A percentile compares a stretch with the other conserved stretches of the same genome.
These are phyloP conservation scores for Hyles lineata DNA, from an alignment of 2,888 invertebrate genomes.

Conservation along the genomic window DNA sequence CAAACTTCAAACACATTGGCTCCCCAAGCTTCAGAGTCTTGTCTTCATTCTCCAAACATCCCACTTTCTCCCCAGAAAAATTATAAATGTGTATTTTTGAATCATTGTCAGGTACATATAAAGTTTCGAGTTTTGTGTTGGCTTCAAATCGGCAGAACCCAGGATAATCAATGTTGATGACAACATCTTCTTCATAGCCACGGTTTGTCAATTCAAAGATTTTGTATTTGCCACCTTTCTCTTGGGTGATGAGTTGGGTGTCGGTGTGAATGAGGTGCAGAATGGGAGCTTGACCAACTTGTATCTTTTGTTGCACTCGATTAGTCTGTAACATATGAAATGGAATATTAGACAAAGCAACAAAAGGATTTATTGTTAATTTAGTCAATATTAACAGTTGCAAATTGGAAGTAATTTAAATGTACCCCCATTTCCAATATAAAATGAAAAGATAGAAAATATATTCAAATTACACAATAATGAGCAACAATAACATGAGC, in stretches of 20 bases:
- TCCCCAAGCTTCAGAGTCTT: constrained; percentile 82
- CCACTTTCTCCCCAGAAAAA: constrained; percentile 74
- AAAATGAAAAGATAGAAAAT: too few species aligned
- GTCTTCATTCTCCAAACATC: constrained; percentile 69
- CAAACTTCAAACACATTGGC: constrained; percentile 86
- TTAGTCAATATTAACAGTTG: background rate
- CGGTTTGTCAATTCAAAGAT: constrained; percentile 86
- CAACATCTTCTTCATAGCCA: constrained; percentile 85
- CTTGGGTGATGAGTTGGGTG: constrained; percentile 88
- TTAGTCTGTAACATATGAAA: constrained; percentile 86
- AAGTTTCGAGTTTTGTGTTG: constrained; percentile 85
- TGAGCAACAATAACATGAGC: too few species aligned
- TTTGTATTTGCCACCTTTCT: constrained; percentile 89
- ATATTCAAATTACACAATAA: too few species aligned
- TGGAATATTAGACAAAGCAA: constrained; percentile 16
- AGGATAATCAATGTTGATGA: constrained; percentile 85
- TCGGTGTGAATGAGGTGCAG: constrained; percentile 86
- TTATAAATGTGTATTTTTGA: constrained; percentile 82
- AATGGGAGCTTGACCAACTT: constrained; percentile 87
- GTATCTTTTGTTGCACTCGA: constrained; percentile 87
- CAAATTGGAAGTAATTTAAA: too few species aligned
- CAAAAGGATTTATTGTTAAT: background rate
- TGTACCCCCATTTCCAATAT: too few species aligned
- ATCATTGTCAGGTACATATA: constrained; percentile 88
- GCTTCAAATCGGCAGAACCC: constrained; percentile 90